Evolutionary conservation across 2,113 vertebrate genomes (phyloP).

Genomic region (Lepus americanus): DNA sequence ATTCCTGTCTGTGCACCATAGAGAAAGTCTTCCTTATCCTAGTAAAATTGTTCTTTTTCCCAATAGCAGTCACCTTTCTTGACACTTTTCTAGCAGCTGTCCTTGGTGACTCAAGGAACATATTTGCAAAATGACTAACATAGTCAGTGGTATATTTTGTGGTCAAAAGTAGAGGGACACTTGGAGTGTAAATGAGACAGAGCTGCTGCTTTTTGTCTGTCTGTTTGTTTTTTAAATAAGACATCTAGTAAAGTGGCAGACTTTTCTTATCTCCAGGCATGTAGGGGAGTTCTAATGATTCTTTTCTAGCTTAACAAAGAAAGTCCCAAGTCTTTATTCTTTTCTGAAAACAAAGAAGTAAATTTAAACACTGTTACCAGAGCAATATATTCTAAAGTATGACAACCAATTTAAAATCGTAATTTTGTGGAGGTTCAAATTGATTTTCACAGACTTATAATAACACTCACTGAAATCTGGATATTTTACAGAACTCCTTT

Average conservation of each 20-base stretch:
- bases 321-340: neutral
- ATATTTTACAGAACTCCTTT: neutral
- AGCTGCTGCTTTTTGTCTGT: neutral
- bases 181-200: conserved; percentile 20
- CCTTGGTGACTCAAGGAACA: neutral
- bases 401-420: neutral
- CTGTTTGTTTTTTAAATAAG: neutral
- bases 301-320: neutral
- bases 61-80: neutral
- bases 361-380: neutral
- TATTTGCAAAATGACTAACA: neutral
- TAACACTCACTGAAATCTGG: neutral
- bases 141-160: neutral
- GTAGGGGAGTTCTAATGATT: neutral
- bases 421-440: neutral
- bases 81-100: neutral
- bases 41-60: neutral
- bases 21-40: neutral
- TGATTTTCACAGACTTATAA: neutral
- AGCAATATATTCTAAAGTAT: neutral
- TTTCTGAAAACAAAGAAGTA: conserved; percentile 1
- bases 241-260: neutral
- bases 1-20: neutral
- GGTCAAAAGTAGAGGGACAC: conserved; percentile 4
- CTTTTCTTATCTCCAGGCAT: neutral